Evolutionary conservation across 2,797 vertebrate genomes (phyloP).

Genomic region (Notamacropus eugenii): DNA sequence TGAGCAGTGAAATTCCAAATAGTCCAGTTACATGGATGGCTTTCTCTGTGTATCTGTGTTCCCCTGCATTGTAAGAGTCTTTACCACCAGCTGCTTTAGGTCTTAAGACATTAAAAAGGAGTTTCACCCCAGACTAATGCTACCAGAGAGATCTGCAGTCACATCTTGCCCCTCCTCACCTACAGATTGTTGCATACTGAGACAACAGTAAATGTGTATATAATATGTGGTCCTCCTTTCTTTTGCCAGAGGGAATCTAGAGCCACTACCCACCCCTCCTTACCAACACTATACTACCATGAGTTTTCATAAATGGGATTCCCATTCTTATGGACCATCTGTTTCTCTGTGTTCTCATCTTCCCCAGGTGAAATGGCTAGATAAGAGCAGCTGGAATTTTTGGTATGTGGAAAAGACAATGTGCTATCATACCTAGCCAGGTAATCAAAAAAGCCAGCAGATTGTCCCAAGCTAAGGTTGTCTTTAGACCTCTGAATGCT

Average conservation of each 20-base stretch:
- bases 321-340: neutral
- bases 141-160: neutral
- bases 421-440: neutral
- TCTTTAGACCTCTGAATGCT: neutral
- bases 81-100: neutral
- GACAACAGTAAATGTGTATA: neutral
- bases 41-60: neutral
- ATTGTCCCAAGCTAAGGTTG: neutral
- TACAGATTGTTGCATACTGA: neutral
- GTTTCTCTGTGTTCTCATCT: neutral
- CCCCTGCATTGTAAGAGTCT: neutral
- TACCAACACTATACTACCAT: neutral
- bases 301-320: neutral
- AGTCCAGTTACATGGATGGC: neutral
- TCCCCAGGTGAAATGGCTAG: neutral
- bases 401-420: neutral
- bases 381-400: neutral
- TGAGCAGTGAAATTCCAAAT: neutral
- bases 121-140: neutral
- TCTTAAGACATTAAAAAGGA: neutral
- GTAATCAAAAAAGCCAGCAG: neutral
- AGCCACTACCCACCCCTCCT: neutral
- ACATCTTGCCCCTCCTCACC: neutral
- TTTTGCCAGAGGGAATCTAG: neutral
- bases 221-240: neutral